Conservation (phyloP, 2,888 invertebrate species). For the Drosophila nr. fundita region DNA sequence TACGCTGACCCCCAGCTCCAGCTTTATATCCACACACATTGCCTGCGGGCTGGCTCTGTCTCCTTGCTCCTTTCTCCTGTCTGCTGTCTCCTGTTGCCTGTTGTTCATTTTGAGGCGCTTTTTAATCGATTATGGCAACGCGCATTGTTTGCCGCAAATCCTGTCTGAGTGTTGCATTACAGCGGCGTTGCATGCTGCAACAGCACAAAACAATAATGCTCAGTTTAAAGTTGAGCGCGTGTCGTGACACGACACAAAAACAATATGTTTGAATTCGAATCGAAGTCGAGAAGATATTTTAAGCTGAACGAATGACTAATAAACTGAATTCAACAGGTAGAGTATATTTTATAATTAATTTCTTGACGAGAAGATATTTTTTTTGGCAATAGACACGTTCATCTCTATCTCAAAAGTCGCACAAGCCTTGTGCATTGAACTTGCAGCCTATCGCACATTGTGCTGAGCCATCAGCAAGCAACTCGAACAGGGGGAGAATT, state of each 20-base stretch:
- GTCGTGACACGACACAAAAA: constrained; percentile 5
- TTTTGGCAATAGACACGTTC: not conserved
- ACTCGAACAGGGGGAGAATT: not conserved
- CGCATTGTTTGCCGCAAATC: constrained; percentile 73
- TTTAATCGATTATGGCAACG: constrained; percentile 75
- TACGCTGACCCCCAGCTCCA: constrained; percentile 36
- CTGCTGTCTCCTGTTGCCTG: constrained; percentile 15
- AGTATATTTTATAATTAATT: not conserved
- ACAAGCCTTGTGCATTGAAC: constrained; percentile 73
- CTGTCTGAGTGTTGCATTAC: constrained; percentile 74
- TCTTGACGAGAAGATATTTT: not conserved
- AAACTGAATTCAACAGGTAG: not conserved
- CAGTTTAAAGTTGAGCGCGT: not conserved
- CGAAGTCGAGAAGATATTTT: not conserved
- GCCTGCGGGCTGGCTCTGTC: constrained; percentile 2
- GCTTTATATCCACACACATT: not conserved
- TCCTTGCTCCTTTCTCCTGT: constrained; percentile 1
- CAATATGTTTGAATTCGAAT: not conserved
- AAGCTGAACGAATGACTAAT: not conserved
- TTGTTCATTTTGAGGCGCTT: constrained; percentile 60
- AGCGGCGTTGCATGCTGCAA: constrained; percentile 24
- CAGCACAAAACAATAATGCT: constrained; percentile 15
- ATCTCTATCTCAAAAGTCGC: constrained; percentile 16
- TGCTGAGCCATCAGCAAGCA: constrained; percentile 35
- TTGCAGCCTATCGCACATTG: constrained; percentile 60